A percentile compares a stretch with the other conserved stretches of the same genome.
Evolutionary conservation across 2,888 invertebrate genomes (phyloP).

Genomic region (Piscicola geometra): DNA sequence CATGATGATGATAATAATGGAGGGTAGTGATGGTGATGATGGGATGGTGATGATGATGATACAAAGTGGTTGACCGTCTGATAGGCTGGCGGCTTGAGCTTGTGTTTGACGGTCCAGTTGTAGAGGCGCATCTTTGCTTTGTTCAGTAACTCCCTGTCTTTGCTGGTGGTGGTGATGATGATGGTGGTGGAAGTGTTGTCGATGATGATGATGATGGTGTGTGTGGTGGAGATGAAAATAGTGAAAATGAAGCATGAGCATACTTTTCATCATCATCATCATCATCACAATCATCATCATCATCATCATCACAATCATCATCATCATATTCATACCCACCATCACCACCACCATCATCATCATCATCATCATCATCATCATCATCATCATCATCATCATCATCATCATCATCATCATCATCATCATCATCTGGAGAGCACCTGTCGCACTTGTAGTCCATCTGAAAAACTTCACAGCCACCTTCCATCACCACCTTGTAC

Average conservation of each 20-base stretch:
- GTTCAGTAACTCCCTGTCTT: neutral
- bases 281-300: slow-evolving; percentile 26
- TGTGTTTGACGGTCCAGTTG: neutral
- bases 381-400: slow-evolving; percentile 20
- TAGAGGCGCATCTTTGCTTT: neutral
- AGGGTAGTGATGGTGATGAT: slow-evolving; percentile 85
- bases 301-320: neutral
- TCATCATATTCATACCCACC: neutral
- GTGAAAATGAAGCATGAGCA: neutral
- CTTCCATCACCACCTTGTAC: neutral
- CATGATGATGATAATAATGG: slow-evolving; percentile 93
- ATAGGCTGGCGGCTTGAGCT: neutral
- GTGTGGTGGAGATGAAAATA: no score
- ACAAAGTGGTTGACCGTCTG: neutral
- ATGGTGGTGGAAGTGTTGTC: slow-evolving; percentile 13
- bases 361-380: neutral
- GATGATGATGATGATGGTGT: no score
- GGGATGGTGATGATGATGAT: no score
- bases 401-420: slow-evolving; percentile 15
- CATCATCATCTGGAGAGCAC: neutral
- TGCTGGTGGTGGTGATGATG: neutral
- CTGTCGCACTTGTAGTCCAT: slow-evolving; percentile 1
- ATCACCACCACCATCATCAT: neutral
- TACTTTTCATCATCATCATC: slow-evolving; percentile 6
- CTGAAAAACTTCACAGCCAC: neutral